These are phyloP conservation scores for Panurus biarmicus DNA, from an alignment of 2,113 vertebrate genomes.

Conservation along the genomic window DNA sequence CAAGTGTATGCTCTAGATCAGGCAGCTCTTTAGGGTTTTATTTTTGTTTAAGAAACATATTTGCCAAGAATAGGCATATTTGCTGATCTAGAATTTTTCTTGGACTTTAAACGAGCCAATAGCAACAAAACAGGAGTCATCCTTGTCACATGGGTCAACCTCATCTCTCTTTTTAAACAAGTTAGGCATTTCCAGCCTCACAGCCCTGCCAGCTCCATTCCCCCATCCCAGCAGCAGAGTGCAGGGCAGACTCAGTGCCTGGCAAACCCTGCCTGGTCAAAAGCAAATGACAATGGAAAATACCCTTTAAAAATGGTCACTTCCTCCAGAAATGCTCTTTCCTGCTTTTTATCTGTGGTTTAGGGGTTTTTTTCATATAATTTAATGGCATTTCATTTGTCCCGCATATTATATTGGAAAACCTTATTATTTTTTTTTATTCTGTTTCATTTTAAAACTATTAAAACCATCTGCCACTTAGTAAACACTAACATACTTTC, in stretches of 20 bases:
- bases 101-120: neutral
- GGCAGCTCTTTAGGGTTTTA: neutral
- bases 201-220: neutral
- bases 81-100: neutral
- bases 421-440: neutral
- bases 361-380: neutral
- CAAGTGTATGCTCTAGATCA: neutral
- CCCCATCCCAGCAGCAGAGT: neutral
- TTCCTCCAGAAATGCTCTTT: neutral
- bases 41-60: neutral
- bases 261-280: neutral
- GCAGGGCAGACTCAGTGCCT: accelerated
- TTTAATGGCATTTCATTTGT: neutral
- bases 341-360: neutral
- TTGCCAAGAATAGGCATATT: neutral
- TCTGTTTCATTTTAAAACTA: conserved; percentile 45
- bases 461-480: conserved; percentile 55
- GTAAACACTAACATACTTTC: conserved; percentile 57
- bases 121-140: accelerated
- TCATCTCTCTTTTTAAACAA: neutral
- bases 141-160: neutral
- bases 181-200: neutral
- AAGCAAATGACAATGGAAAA: neutral
- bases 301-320: neutral
- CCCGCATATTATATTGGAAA: neutral